phyloP scores from a whole-genome alignment of 2,888 invertebrate species.

The Epistrophe eligans region DNA sequence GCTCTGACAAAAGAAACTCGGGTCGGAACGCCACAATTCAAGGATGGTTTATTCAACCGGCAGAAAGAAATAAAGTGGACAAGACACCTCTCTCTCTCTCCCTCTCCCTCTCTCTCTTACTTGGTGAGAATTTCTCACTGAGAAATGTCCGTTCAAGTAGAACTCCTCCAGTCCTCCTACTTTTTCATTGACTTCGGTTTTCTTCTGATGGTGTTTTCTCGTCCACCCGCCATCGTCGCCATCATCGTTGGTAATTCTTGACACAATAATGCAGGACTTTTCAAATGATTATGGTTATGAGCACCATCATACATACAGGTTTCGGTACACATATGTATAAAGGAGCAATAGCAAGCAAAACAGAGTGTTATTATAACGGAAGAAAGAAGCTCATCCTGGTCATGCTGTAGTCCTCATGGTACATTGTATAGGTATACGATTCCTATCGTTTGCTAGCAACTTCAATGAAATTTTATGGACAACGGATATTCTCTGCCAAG shows the following conservation, averaged over 20 bases:
- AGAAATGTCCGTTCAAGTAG: conserved; percentile 11
- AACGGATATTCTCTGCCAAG: conserved; percentile 52
- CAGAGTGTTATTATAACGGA: conserved; percentile 16
- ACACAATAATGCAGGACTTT: conserved; percentile 71
- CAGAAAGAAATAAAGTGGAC: conserved; percentile 40
- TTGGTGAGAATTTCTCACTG: no score
- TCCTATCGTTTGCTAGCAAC: conserved; percentile 59
- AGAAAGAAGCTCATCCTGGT: conserved; percentile 27
- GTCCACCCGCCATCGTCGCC: background rate
- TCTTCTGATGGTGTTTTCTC: conserved; percentile 1
- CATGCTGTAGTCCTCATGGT: conserved; percentile 9
- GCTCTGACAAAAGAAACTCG: conserved; percentile 34
- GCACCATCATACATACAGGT: conserved; percentile 12
- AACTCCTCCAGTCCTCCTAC: background rate
- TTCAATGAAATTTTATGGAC: conserved; percentile 69
- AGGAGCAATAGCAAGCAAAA: background rate
- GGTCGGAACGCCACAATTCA: conserved; percentile 23
- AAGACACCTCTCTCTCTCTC: conserved; percentile 29
- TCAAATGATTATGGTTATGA: conserved; percentile 65
- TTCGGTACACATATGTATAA: background rate
- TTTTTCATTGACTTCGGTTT: conserved; percentile 21
- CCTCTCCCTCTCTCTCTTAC: no score
- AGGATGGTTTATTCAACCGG: conserved; percentile 43
- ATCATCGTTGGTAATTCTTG: conserved; percentile 44
- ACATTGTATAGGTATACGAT: background rate